phyloP scores from a whole-genome alignment of 2,113 vertebrate species.

The Sitta europaea region DNA sequence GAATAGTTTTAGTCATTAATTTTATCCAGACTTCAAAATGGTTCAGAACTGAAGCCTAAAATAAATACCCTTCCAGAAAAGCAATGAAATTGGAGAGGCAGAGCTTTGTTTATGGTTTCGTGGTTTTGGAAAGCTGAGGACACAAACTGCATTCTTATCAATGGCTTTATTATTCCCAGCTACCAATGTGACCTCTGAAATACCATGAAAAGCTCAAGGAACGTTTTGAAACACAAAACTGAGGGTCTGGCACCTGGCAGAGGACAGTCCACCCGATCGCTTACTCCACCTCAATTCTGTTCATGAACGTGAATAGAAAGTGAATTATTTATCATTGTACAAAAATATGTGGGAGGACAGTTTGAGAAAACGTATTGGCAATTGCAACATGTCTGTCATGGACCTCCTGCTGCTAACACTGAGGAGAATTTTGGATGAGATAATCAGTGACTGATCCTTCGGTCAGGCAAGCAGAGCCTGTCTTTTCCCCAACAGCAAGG shows the following conservation, averaged over 20 bases:
- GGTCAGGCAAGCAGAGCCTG: not conserved
- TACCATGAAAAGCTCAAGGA: not conserved
- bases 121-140: not conserved
- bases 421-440: not conserved
- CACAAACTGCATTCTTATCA: conserved; percentile 26
- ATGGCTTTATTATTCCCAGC: not conserved
- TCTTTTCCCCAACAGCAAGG: not conserved
- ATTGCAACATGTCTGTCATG: not conserved
- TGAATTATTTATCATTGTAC: not conserved
- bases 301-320: not conserved
- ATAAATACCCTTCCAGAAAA: not conserved
- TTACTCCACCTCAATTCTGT: not conserved
- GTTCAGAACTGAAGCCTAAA: not conserved
- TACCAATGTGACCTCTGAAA: not conserved
- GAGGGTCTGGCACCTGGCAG: not conserved
- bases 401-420: not conserved
- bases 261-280: not conserved
- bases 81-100: not conserved
- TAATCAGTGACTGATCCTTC: not conserved
- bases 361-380: not conserved
- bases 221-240: not conserved
- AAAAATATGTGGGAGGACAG: not conserved
- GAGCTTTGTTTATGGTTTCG: not conserved
- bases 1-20: conserved; percentile 21
- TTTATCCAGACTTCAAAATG: conserved; percentile 24